A percentile compares a stretch with the other conserved stretches of the same genome.
Evolutionary conservation across 1,140 invertebrate genomes (phyloP).

Genomic region (Anastrepha obliqua): DNA sequence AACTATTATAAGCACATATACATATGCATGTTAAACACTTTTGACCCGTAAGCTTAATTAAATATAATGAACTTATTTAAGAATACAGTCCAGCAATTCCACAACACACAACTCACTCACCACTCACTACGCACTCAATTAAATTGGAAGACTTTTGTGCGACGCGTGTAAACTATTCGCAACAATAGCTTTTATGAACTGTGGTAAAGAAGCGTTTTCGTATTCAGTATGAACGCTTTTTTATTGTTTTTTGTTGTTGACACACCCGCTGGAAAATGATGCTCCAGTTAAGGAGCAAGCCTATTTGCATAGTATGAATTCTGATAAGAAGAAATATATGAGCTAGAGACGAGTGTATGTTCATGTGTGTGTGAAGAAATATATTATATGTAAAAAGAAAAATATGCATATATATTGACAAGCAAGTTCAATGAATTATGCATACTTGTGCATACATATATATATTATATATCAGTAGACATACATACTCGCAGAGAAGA

Average conservation of each 20-base stretch:
- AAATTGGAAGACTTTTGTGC: conserved; percentile 16
- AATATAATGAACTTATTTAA: neutral
- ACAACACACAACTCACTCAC: too few relatives aligned
- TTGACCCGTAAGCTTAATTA: conserved; percentile 4
- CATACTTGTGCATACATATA: too few relatives aligned
- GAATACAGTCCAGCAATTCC: neutral
- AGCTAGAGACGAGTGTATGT: neutral
- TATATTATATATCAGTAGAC: too few relatives aligned
- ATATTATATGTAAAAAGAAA: too few relatives aligned
- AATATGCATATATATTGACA: neutral
- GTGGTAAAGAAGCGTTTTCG: neutral
- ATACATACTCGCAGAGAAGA: too few relatives aligned
- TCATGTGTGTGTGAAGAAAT: neutral
- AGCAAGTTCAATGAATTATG: neutral
- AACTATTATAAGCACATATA: neutral
- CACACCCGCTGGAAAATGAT: conserved; percentile 24
- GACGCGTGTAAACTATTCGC: neutral
- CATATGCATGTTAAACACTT: neutral
- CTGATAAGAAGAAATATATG: neutral
- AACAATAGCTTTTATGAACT: conserved; percentile 31
- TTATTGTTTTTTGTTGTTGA: neutral
- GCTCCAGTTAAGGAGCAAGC: neutral
- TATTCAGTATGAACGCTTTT: neutral
- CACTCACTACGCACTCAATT: neutral
- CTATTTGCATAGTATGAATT: neutral